Conservation (phyloP, 2,888 invertebrate genomes). For the Helicoverpa assulta region DNA sequence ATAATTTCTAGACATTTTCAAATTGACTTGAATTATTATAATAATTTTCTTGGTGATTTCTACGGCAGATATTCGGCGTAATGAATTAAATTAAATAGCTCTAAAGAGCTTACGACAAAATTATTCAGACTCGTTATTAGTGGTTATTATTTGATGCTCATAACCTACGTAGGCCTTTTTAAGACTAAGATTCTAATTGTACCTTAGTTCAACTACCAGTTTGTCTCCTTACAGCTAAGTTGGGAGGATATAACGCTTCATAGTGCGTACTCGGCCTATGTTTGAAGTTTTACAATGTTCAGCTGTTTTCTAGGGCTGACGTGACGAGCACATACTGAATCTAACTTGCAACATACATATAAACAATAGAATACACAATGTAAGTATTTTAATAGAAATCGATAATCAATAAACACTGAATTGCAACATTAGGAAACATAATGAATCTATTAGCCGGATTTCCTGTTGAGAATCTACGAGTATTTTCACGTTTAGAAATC, state of each 20-base stretch:
- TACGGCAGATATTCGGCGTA: slow-evolving; percentile 17
- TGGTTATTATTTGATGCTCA: slow-evolving; percentile 34
- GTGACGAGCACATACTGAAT: slow-evolving; percentile 41
- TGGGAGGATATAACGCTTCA: slow-evolving; percentile 21
- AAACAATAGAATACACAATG: slow-evolving; percentile 22
- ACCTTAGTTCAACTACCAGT: slow-evolving; percentile 12
- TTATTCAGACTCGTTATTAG: slow-evolving; percentile 31
- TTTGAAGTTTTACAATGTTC: slow-evolving; percentile 41
- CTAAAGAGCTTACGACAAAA: slow-evolving; percentile 25
- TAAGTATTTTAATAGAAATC: slow-evolving; percentile 39
- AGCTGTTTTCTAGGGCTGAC: slow-evolving; percentile 50
- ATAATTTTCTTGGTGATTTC: slow-evolving; percentile 25
- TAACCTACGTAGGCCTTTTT: slow-evolving; percentile 53
- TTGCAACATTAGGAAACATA: slow-evolving; percentile 28
- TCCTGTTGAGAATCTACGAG: slow-evolving; percentile 36
- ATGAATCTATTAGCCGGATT: slow-evolving; percentile 34
- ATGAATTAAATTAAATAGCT: slow-evolving; percentile 26
- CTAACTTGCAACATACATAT: slow-evolving; percentile 25
- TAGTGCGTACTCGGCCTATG: slow-evolving; percentile 18
- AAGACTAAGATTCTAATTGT: slow-evolving; percentile 38
- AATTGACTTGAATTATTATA: slow-evolving; percentile 35
- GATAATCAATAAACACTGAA: slow-evolving; percentile 29
- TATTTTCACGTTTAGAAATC: slow-evolving; percentile 43
- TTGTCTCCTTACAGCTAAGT: slow-evolving; percentile 12
- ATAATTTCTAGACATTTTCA: slow-evolving; percentile 24